phyloP scores from a whole-genome alignment of 2,888 invertebrate genomes.

The Caenorhabditis sulstoni region DNA sequence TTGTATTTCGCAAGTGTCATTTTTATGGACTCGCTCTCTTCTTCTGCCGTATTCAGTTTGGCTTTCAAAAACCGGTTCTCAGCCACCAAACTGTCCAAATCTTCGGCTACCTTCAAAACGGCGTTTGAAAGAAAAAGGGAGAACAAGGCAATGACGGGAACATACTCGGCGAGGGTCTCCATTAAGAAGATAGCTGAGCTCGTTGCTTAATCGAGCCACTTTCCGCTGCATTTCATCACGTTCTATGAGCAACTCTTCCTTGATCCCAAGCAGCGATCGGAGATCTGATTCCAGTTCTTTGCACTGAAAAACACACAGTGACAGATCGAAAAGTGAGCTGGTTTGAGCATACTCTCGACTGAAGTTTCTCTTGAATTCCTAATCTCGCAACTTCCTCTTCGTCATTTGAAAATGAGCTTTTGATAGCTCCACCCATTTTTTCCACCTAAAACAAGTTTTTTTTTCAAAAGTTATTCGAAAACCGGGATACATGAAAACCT shows the following conservation, averaged over 20 bases:
- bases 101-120: conserved; percentile 66
- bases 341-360: conserved; percentile 10
- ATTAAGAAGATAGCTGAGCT: conserved; percentile 68
- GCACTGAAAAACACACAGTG: conserved; percentile 58
- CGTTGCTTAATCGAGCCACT: conserved; percentile 62
- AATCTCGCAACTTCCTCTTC: conserved; percentile 26
- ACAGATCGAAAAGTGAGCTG: neutral
- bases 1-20: conserved; percentile 70
- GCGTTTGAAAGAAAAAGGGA: conserved; percentile 24
- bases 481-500: neutral
- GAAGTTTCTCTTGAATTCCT: conserved; percentile 49
- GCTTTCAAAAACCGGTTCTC: conserved; percentile 84
- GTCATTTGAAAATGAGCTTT: conserved; percentile 30
- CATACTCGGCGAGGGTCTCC: conserved; percentile 68
- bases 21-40: conserved; percentile 83
- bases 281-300: conserved; percentile 68
- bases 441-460: conserved; percentile 31
- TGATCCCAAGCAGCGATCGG: conserved; percentile 65
- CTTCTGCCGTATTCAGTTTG: conserved; percentile 82
- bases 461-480: neutral
- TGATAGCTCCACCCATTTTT: conserved; percentile 30
- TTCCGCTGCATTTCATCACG: conserved; percentile 65
- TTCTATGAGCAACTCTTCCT: conserved; percentile 69
- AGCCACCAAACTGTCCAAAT: conserved; percentile 70
- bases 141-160: too few relatives aligned